These are phyloP conservation scores for Ditylenchus weischeri DNA, from an alignment of 2,888 invertebrate genomes.

Conservation along the genomic window DNA sequence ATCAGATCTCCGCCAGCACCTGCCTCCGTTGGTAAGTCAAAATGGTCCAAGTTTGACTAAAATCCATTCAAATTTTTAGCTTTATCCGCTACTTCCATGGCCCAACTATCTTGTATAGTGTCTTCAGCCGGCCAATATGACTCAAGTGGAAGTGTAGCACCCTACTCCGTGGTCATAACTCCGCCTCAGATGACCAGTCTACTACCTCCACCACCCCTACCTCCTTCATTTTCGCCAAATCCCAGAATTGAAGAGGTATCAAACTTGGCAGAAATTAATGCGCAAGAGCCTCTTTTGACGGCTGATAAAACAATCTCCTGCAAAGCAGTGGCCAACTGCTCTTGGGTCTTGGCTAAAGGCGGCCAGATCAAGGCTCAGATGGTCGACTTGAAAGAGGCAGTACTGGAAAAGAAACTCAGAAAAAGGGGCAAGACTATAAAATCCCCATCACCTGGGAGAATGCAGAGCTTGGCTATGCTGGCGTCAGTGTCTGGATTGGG, in stretches of 20 bases:
- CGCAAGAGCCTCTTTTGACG: too few relatives aligned
- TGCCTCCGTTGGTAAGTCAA: neutral
- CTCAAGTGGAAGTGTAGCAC: neutral
- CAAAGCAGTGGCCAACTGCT: too few relatives aligned
- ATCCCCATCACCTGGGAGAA: neutral
- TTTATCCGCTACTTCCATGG: constrained; percentile 1
- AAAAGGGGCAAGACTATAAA: neutral
- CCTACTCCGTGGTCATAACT: neutral
- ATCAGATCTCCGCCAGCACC: neutral
- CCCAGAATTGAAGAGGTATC: too few relatives aligned
- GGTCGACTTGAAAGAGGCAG: too few relatives aligned
- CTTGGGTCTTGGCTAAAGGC: too few relatives aligned
- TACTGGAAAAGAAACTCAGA: neutral
- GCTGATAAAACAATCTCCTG: too few relatives aligned
- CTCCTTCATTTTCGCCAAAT: neutral
- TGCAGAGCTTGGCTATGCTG: too few relatives aligned
- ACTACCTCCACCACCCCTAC: constrained; percentile 15
- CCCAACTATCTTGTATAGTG: neutral
- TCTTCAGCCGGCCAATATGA: neutral
- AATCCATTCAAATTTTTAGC: neutral
- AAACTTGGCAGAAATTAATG: too few relatives aligned
- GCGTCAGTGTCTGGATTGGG: neutral
- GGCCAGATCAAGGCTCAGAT: too few relatives aligned
- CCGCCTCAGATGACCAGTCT: neutral
- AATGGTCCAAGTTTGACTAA: too few relatives aligned